Conservation (phyloP, 2,113 vertebrate species). For the Misgurnus mizolepis region DNA sequence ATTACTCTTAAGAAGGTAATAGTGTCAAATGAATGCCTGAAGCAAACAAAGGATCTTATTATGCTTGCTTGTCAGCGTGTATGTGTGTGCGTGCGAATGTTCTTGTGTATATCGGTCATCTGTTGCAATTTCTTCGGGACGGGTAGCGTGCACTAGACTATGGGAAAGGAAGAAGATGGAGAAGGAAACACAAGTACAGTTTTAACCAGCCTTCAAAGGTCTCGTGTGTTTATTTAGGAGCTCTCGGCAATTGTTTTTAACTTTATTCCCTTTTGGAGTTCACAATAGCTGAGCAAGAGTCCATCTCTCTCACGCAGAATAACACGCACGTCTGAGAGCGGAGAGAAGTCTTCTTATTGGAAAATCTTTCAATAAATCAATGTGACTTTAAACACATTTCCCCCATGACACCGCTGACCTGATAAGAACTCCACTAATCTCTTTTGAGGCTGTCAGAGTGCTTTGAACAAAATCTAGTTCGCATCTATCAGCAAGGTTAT, state of each 20-base stretch:
- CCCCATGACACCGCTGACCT: slow-evolving; percentile 79
- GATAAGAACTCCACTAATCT: slow-evolving; percentile 85
- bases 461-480: slow-evolving; percentile 85
- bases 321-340: slow-evolving; percentile 60
- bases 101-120: slow-evolving; percentile 62
- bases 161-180: slow-evolving; percentile 60
- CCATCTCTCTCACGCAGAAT: slow-evolving; percentile 27
- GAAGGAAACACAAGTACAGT: slow-evolving; percentile 40
- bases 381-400: slow-evolving; percentile 86
- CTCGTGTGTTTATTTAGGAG: slow-evolving; percentile 46
- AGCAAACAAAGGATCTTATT: slow-evolving; percentile 76
- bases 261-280: slow-evolving; percentile 62
- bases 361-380: slow-evolving; percentile 87
- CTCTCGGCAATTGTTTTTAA: slow-evolving; percentile 40
- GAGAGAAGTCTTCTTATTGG: slow-evolving; percentile 80
- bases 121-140: slow-evolving; percentile 73
- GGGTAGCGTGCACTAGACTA: slow-evolving; percentile 70
- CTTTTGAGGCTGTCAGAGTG: slow-evolving; percentile 83
- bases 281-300: slow-evolving; percentile 35
- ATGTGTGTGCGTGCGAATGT: slow-evolving; percentile 57
- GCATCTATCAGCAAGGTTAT: slow-evolving; percentile 85
- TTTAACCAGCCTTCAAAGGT: slow-evolving; percentile 54
- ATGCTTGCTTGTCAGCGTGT: slow-evolving; percentile 67
- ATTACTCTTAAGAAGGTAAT: slow-evolving; percentile 81
- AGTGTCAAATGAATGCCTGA: slow-evolving; percentile 75